Conservation (phyloP, 1,140 invertebrate genomes). For the Neelides sp. region DNA sequence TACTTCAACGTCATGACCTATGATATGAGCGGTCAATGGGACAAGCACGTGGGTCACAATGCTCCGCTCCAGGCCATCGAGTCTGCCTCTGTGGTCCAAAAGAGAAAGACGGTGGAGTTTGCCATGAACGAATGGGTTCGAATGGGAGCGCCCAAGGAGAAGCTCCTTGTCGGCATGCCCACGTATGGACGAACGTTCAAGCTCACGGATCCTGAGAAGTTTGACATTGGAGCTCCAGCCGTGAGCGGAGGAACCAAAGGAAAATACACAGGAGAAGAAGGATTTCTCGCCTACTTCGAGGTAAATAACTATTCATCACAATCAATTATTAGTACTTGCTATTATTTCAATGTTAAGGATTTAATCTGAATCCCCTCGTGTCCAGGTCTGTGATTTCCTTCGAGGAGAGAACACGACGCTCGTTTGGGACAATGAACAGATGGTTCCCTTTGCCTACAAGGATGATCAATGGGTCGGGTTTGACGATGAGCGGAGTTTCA, state of each 20-base stretch:
- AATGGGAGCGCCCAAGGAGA: constrained; percentile 86
- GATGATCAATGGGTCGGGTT: constrained; percentile 91
- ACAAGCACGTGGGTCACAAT: constrained; percentile 80
- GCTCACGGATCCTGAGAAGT: constrained; percentile 70
- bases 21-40: constrained; percentile 89
- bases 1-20: constrained; percentile 92
- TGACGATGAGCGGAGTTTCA: constrained; percentile 81
- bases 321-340: background rate
- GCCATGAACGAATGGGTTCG: constrained; percentile 85
- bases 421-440: constrained; percentile 92
- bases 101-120: constrained; percentile 80
- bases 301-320: constrained; percentile 36
- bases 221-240: constrained; percentile 83
- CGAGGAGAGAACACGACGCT: constrained; percentile 79
- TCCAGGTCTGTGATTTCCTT: constrained; percentile 74
- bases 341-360: background rate
- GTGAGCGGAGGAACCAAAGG: constrained; percentile 67
- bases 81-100: constrained; percentile 74
- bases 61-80: constrained; percentile 77
- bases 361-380: constrained; percentile 10
- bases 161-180: constrained; percentile 87
- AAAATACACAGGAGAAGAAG: constrained; percentile 73
- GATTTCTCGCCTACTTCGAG: constrained; percentile 89
- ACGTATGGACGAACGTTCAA: constrained; percentile 91
- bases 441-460: constrained; percentile 83